Evolutionary conservation across 2,113 vertebrate genomes (phyloP).

Genomic region (Gavia stellata): DNA sequence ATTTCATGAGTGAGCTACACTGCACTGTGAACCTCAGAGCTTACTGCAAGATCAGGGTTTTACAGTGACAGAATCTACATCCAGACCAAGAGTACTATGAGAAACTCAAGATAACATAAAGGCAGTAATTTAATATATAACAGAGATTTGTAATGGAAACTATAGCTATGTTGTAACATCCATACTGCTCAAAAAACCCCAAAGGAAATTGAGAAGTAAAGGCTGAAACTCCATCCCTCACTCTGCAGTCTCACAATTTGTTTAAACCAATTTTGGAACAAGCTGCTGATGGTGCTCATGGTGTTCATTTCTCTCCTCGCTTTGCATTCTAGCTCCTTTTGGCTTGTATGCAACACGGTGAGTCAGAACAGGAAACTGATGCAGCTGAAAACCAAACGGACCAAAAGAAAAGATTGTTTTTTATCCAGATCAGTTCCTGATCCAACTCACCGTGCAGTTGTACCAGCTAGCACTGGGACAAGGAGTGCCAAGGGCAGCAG

Average conservation of each 20-base stretch:
- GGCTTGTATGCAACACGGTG: background rate
- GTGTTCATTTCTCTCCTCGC: background rate
- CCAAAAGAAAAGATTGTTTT: background rate
- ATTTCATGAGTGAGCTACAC: background rate
- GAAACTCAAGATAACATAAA: background rate
- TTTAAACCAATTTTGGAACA: background rate
- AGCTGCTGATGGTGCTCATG: background rate
- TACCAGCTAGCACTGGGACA: background rate
- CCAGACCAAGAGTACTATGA: background rate
- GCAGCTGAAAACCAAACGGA: constrained; percentile 27
- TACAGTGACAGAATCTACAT: background rate
- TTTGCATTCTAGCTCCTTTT: constrained; percentile 6
- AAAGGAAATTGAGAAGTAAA: background rate
- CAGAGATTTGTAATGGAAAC: background rate
- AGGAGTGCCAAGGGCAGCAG: background rate
- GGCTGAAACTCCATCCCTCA: background rate
- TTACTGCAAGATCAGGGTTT: background rate
- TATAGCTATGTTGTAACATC: background rate
- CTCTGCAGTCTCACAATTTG: background rate
- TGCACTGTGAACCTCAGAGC: background rate
- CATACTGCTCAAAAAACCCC: background rate
- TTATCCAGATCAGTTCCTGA: background rate
- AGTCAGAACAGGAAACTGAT: constrained; percentile 49
- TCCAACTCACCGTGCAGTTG: background rate
- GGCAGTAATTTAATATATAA: background rate